These are phyloP conservation scores for Syrmaticus mikado DNA, from an alignment of 2,113 vertebrate genomes.

Conservation along the genomic window DNA sequence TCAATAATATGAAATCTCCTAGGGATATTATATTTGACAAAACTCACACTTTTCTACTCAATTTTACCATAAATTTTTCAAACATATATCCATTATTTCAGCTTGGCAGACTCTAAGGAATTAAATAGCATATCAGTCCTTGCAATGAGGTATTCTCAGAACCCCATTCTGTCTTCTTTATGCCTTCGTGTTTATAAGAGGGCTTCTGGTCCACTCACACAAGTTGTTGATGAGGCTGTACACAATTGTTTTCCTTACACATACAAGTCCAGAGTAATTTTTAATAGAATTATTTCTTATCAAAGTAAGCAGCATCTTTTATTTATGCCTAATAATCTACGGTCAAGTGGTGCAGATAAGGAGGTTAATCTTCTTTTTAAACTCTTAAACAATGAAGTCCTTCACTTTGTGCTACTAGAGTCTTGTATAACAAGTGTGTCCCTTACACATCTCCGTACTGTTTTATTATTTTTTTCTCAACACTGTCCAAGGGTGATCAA, in stretches of 20 bases:
- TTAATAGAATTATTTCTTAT: neutral
- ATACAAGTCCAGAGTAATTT: neutral
- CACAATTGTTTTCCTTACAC: neutral
- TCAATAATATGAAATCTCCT: conserved; percentile 42
- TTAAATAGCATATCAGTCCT: neutral
- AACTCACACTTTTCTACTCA: conserved; percentile 17
- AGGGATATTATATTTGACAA: conserved; percentile 27
- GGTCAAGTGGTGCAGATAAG: neutral
- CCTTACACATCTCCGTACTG: neutral
- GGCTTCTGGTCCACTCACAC: neutral
- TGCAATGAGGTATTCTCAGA: neutral
- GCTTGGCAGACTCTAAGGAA: neutral
- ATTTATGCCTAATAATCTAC: neutral
- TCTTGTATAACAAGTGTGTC: neutral
- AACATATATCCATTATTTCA: neutral
- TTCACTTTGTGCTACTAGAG: neutral
- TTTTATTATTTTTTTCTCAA: neutral
- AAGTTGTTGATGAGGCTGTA: neutral
- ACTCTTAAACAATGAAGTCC: neutral
- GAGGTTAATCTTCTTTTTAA: neutral
- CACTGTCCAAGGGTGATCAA: neutral
- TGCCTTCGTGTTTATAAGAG: neutral
- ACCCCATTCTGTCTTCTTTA: neutral
- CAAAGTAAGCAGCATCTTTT: neutral
- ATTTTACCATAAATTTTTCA: neutral